Percentiles rank a stretch among this genome's conserved stretches.
Conservation (phyloP, 2,888 invertebrate species). For the Cyrtodaria siliqua region DNA sequence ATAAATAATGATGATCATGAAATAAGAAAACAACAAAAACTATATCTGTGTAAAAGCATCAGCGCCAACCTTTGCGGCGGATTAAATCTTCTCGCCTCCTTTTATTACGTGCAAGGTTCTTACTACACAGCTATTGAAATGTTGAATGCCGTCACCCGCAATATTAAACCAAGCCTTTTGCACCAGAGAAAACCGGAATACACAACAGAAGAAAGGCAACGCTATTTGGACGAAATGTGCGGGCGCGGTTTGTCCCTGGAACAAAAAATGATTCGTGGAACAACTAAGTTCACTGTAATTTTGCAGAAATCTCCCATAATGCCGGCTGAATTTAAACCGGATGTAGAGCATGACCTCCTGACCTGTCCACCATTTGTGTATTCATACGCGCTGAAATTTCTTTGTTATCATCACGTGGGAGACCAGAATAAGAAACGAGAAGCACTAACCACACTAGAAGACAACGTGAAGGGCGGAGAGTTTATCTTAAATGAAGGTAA, state of each 20-base stretch:
- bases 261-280: conserved; percentile 7
- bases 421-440: neutral
- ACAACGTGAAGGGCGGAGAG: neutral
- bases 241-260: conserved; percentile 7
- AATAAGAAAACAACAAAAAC: neutral
- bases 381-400: conserved; percentile 9
- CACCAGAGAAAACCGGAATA: conserved; percentile 8
- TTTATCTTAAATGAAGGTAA: too few relatives aligned
- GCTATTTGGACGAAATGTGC: conserved; percentile 5
- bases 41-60: conserved; percentile 11
- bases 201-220: conserved; percentile 4
- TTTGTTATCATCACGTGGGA: conserved; percentile 10
- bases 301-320: conserved; percentile 24
- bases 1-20: neutral
- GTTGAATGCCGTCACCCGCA: neutral
- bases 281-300: conserved; percentile 8
- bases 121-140: conserved; percentile 20
- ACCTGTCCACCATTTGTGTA: conserved; percentile 13
- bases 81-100: conserved; percentile 23
- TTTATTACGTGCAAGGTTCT: neutral
- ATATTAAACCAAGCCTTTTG: neutral
- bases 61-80: conserved; percentile 7
- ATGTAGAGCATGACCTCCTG: conserved; percentile 18
- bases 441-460: conserved; percentile 2
- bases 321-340: conserved; percentile 21